Evolutionary conservation across 2,797 vertebrate species (phyloP).

Genomic region (Hemibagrus guttatus): DNA sequence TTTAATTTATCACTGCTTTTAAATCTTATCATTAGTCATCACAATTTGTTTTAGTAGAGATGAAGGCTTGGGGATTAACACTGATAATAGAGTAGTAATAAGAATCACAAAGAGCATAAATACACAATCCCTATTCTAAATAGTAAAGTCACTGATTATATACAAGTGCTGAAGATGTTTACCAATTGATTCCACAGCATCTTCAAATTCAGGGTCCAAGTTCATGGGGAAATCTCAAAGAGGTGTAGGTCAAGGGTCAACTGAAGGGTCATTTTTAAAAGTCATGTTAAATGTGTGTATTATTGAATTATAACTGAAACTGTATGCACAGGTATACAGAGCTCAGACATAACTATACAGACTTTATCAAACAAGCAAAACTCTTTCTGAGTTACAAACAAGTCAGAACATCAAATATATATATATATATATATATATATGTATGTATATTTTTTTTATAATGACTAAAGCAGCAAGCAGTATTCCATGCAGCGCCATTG

Average conservation of each 20-base stretch:
- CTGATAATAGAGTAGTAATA: background rate
- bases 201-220: background rate
- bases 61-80: background rate
- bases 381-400: background rate
- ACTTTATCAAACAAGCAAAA: background rate
- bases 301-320: background rate
- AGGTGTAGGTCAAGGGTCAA: background rate
- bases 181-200: background rate
- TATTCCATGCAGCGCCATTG: background rate
- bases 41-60: slow-evolving; percentile 10
- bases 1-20: background rate
- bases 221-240: background rate
- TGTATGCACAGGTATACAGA: background rate
- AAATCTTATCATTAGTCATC: background rate
- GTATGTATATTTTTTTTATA: background rate
- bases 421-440: background rate
- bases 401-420: background rate
- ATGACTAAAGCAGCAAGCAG: background rate
- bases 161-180: slow-evolving; percentile 10
- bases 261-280: background rate
- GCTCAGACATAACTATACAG: background rate
- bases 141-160: background rate
- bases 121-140: background rate
- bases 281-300: background rate
- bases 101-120: background rate